A percentile compares a stretch with the other conserved stretches of the same genome.
Evolutionary conservation across 2,113 vertebrate genomes (phyloP).

Genomic region (Vidua chalybeata): DNA sequence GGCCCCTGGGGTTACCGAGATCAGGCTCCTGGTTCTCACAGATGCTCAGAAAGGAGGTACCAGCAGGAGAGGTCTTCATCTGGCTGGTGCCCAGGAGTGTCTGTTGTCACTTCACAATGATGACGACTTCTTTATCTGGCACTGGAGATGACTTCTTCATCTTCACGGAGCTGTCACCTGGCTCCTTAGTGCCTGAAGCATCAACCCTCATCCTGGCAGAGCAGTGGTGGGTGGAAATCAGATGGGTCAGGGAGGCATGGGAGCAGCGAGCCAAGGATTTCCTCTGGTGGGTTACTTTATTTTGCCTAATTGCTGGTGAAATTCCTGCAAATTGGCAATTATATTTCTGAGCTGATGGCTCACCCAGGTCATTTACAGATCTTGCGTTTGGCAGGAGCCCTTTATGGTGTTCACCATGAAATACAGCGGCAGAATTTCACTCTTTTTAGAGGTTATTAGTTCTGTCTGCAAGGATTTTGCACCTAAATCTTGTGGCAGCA

Average conservation of each 20-base stretch:
- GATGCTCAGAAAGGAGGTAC: not conserved
- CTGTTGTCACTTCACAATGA: not conserved
- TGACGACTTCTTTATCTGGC: not conserved
- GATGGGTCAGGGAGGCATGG: not conserved
- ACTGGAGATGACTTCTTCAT: not conserved
- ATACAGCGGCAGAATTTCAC: not conserved
- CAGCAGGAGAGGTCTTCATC: not conserved
- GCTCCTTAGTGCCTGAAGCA: not conserved
- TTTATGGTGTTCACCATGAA: slow-evolving; percentile 27
- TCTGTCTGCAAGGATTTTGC: not conserved
- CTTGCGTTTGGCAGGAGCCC: slow-evolving; percentile 46
- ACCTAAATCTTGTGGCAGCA: not conserved
- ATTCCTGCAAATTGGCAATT: slow-evolving; percentile 73
- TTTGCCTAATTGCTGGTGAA: slow-evolving; percentile 76
- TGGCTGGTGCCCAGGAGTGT: not conserved
- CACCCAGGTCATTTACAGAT: slow-evolving; percentile 63
- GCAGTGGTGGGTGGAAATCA: not conserved
- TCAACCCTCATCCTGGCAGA: not conserved
- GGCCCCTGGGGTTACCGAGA: not conserved
- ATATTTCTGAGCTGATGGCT: slow-evolving; percentile 63
- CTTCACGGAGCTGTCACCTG: not conserved
- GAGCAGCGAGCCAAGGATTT: slow-evolving; percentile 10
- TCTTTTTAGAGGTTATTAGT: not conserved
- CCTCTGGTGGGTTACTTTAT: slow-evolving; percentile 59
- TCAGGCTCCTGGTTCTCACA: not conserved